Evolutionary conservation across 2,797 vertebrate genomes (phyloP), one percentile per base, ranked within the genome.

Genomic region (Coregonus sp.): DNA sequence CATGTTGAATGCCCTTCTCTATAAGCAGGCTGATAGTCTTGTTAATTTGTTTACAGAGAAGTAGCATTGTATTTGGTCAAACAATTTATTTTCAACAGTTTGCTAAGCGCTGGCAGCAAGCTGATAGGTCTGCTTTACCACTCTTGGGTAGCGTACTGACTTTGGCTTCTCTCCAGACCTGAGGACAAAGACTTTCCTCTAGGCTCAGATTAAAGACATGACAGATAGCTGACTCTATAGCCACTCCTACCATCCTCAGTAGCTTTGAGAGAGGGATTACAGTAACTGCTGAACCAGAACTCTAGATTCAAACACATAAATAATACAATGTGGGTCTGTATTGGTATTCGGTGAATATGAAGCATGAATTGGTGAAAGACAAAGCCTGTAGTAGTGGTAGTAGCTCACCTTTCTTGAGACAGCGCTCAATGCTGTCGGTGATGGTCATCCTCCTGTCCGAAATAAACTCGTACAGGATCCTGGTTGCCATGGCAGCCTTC

Each of bases 401-500:
- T 9, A 63, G 9, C 18, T 85, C 94, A 99, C 98, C 98, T 96
- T 99, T 99, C 85, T 98, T 99, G 80, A 99, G 93, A 88, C 97
- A 98, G 86, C 97, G 97, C 75, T 99, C 97, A 51, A 99, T 97
- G 89, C 97, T 96, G 89, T 99, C 98, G 1, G 97, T 97, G 89
- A 99, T 92, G 11, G 98, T 99, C 95, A 99, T 96, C 91, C 97
- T 97, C 84, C 97, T 96, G 85, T 99, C 98, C 0, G 96, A 94
- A 88, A 99, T 92, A 90, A 99, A 99, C 84, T 99, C 97, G 35
- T 96, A 95, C 0, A 99, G 90, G 90, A 98, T 96, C 90, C 97
- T 96, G 76, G 96, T 97, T 83, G 96, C 94, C 95, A 99, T 93
- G 29, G 95, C 96, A 2, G 91, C 96, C 92, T 96, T 99, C 74